Percentiles rank a stretch among this genome's conserved stretches.
Conservation (phyloP, 2,888 invertebrate species). For the Chrysina gloriosa region DNA sequence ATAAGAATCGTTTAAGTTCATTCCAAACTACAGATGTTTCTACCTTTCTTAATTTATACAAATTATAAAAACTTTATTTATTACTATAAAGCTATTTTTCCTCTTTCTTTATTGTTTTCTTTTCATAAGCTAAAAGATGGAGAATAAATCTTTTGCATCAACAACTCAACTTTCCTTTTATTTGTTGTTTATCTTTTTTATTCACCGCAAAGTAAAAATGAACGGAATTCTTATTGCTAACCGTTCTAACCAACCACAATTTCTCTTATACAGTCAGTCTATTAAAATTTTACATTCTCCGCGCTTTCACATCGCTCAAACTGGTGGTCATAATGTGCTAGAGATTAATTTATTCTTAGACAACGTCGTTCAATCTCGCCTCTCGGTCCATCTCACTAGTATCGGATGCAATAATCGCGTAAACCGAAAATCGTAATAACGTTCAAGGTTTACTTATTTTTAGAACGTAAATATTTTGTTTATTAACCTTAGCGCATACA, state of each 20-base stretch:
- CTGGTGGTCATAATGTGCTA: neutral
- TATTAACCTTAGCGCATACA: too few relatives aligned
- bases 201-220: neutral
- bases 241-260: too few relatives aligned
- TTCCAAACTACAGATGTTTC: too few relatives aligned
- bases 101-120: neutral
- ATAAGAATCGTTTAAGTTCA: too few relatives aligned
- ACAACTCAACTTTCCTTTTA: slow-evolving; percentile 12
- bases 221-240: slow-evolving; percentile 2
- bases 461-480: too few relatives aligned
- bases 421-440: too few relatives aligned
- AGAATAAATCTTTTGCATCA: slow-evolving; percentile 11
- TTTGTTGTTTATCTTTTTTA: neutral
- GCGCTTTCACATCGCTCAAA: slow-evolving; percentile 18
- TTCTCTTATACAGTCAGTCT: neutral
- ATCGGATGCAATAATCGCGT: too few relatives aligned
- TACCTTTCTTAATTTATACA: too few relatives aligned
- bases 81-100: neutral
- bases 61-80: slow-evolving; percentile 4
- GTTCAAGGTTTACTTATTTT: too few relatives aligned
- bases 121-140: neutral
- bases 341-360: too few relatives aligned
- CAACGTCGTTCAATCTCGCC: too few relatives aligned
- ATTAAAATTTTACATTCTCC: slow-evolving; percentile 22
- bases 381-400: too few relatives aligned